Conservation (phyloP, 2,888 invertebrate genomes). For the Steromphala cineraria region DNA sequence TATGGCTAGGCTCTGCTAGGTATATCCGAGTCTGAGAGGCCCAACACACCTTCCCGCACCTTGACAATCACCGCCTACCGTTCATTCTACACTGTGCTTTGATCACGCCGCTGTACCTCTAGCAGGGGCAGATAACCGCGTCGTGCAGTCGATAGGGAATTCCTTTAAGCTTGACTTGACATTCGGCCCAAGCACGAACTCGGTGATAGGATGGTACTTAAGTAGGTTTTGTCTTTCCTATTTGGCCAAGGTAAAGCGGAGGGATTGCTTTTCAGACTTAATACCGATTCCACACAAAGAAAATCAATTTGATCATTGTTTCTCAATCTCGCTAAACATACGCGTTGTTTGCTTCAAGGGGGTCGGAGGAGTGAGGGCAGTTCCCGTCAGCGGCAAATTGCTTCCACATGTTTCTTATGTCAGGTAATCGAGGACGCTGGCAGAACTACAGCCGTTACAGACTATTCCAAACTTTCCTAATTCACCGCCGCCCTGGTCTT, state of each 20-base stretch:
- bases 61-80: background rate
- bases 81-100: background rate
- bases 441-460: background rate
- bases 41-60: background rate
- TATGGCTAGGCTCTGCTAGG: background rate
- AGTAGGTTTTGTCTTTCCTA: background rate
- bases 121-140: background rate
- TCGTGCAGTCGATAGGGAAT: background rate
- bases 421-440: background rate
- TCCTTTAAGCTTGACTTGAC: background rate
- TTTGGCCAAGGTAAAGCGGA: background rate
- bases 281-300: background rate
- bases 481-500: too few species aligned
- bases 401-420: background rate
- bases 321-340: background rate
- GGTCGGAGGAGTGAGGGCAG: background rate
- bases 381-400: background rate
- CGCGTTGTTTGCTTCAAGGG: background rate
- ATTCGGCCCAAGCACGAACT: background rate
- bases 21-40: background rate
- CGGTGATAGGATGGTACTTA: background rate
- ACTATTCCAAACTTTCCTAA: too few species aligned
- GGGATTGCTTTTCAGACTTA: background rate
- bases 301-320: constrained; percentile 1
- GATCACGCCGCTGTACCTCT: background rate